Percentiles rank a stretch among this genome's conserved stretches.
These are phyloP conservation scores for Elegia similella DNA, from an alignment of 2,888 invertebrate genomes.

Conservation along the genomic window DNA sequence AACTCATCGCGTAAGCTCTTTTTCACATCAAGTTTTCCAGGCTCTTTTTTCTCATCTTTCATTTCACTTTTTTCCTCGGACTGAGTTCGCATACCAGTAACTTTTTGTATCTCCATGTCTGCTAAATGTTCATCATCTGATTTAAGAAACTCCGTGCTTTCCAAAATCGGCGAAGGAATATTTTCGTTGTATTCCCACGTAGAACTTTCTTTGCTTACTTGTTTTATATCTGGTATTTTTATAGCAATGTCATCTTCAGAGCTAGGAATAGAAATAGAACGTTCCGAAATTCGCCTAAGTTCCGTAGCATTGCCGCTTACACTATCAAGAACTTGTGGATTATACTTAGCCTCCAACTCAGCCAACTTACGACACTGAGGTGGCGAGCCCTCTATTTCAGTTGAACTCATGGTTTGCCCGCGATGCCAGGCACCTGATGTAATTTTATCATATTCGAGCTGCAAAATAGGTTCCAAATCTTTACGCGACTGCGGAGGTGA, in stretches of 20 bases:
- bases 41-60: constrained; percentile 54
- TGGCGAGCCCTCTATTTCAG: constrained; percentile 89
- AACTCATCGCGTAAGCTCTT: constrained; percentile 85
- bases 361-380: constrained; percentile 86
- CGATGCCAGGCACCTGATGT: constrained; percentile 85
- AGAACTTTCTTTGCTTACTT: constrained; percentile 75
- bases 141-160: constrained; percentile 82
- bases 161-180: constrained; percentile 83
- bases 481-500: constrained; percentile 89
- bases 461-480: constrained; percentile 87
- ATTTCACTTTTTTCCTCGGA: constrained; percentile 58
- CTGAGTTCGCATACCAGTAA: constrained; percentile 64
- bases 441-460: constrained; percentile 86
- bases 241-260: constrained; percentile 87
- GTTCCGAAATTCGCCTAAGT: constrained; percentile 86
- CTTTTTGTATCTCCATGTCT: constrained; percentile 80
- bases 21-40: constrained; percentile 56
- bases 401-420: constrained; percentile 88
- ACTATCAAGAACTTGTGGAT: constrained; percentile 83
- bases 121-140: constrained; percentile 81
- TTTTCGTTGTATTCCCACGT: constrained; percentile 84
- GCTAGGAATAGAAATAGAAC: constrained; percentile 88
- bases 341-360: constrained; percentile 84
- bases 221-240: constrained; percentile 77
- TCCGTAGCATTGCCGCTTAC: constrained; percentile 84